These are phyloP conservation scores for Galeruca laticollis DNA, from an alignment of 2,888 invertebrate species.

Conservation along the genomic window DNA sequence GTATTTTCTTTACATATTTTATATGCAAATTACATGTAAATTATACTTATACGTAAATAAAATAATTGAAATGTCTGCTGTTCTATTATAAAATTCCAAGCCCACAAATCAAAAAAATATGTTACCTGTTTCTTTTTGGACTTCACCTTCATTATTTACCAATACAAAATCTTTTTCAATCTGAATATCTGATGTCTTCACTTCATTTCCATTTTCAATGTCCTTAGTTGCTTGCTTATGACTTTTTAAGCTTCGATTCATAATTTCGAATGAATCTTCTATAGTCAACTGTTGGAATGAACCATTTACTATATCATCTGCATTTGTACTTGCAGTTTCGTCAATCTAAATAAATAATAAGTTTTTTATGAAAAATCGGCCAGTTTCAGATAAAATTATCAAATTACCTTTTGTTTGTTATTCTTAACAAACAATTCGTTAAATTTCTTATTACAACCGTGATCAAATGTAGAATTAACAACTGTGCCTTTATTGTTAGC, in stretches of 20 bases:
- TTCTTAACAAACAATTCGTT: constrained; percentile 54
- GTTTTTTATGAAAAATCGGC: neutral
- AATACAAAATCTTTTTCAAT: neutral
- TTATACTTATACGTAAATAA: too few species aligned
- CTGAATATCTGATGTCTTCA: neutral
- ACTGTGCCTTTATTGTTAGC: constrained; percentile 43
- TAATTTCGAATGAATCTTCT: constrained; percentile 38
- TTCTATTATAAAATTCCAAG: too few species aligned
- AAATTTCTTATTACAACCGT: constrained; percentile 48
- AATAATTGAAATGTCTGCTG: too few species aligned
- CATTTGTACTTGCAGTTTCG: neutral
- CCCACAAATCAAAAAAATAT: neutral
- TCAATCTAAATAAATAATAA: constrained; percentile 7
- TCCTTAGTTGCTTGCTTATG: constrained; percentile 16
- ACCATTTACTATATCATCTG: constrained; percentile 26
- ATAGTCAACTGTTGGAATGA: constrained; percentile 34
- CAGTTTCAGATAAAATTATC: neutral
- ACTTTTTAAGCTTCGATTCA: constrained; percentile 31
- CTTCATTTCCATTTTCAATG: constrained; percentile 22
- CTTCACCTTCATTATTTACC: neutral
- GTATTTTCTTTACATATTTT: too few species aligned
- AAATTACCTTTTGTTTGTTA: constrained; percentile 12
- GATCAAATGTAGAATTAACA: constrained; percentile 54
- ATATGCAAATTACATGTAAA: too few species aligned
- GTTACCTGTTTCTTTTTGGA: neutral